Percentiles rank a stretch among this genome's conserved stretches.
Evolutionary conservation across 2,888 invertebrate species (phyloP).

Genomic region (Hyles lineata): DNA sequence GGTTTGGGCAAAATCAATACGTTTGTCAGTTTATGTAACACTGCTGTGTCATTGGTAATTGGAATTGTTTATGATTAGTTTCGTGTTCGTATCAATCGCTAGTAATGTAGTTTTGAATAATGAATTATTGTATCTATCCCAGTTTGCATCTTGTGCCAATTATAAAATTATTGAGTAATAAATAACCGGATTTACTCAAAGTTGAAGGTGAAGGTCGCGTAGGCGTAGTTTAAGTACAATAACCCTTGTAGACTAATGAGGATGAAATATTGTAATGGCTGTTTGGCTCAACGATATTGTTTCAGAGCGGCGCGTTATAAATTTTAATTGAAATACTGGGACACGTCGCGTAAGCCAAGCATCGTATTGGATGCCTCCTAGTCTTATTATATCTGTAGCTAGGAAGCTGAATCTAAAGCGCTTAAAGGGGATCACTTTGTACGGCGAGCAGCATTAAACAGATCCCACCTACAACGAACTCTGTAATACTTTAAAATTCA

Average conservation of each 20-base stretch:
- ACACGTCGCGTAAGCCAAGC: slow-evolving; percentile 3
- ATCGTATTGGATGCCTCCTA: slow-evolving; percentile 36
- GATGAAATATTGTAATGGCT: slow-evolving; percentile 6
- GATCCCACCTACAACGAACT: slow-evolving; percentile 54
- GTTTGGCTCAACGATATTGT: slow-evolving; percentile 1
- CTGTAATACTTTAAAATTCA: slow-evolving; percentile 57
- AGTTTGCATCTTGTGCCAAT: neutral
- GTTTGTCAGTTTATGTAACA: neutral
- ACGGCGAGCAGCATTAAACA: slow-evolving; percentile 59
- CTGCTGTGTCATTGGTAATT: neutral
- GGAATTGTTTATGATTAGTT: neutral
- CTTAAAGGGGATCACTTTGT: slow-evolving; percentile 63
- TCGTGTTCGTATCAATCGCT: neutral
- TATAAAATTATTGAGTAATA: neutral
- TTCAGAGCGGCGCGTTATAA: neutral
- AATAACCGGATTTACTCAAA: neutral
- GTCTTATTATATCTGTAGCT: slow-evolving; percentile 53
- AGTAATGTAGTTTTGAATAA: too few species aligned
- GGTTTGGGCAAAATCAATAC: neutral
- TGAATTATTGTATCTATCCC: too few species aligned
- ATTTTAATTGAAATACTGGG: slow-evolving; percentile 6
- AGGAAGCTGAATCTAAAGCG: slow-evolving; percentile 55
- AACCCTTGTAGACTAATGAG: neutral
- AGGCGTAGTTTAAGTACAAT: neutral
- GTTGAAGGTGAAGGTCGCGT: neutral